These are phyloP conservation scores for Lycophotia porphyrea DNA, from an alignment of 2,888 invertebrate species.

Conservation along the genomic window DNA sequence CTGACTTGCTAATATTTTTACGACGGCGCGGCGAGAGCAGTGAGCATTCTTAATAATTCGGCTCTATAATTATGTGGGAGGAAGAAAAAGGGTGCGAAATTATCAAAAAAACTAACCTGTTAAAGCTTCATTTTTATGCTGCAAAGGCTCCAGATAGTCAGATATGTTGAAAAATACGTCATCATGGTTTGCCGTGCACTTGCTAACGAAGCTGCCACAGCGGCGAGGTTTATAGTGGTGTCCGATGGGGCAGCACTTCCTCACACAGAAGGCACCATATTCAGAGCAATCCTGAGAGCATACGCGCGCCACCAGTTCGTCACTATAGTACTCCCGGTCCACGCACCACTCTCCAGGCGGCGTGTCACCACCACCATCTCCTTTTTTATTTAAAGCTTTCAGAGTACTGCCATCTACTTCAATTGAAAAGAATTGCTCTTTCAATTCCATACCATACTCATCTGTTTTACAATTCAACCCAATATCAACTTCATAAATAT, in stretches of 20 bases:
- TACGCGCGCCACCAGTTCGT: constrained; percentile 78
- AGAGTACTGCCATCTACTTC: constrained; percentile 77
- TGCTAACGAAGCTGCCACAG: constrained; percentile 77
- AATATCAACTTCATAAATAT: constrained; percentile 80
- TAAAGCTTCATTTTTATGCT: constrained; percentile 65
- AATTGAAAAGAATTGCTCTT: constrained; percentile 74
- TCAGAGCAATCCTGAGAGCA: constrained; percentile 79
- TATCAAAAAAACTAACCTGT: constrained; percentile 71
- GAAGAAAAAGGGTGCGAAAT: background rate
- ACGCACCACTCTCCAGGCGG: constrained; percentile 85
- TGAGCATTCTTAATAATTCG: background rate
- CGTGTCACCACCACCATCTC: constrained; percentile 63
- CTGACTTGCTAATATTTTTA: background rate
- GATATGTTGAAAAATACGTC: constrained; percentile 78
- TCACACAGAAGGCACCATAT: constrained; percentile 84
- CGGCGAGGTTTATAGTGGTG: constrained; percentile 82
- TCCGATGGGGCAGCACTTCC: constrained; percentile 90
- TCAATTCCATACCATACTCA: constrained; percentile 81
- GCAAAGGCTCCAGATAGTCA: constrained; percentile 77
- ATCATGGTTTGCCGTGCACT: constrained; percentile 79
- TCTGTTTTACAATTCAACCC: constrained; percentile 80
- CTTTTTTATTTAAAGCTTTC: constrained; percentile 68
- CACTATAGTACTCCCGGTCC: constrained; percentile 75
- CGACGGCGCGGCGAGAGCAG: too few relatives aligned
- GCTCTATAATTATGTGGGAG: too few relatives aligned